A percentile compares a stretch with the other conserved stretches of the same genome.
Conservation (phyloP, 2,797 vertebrate genomes). For the Sus cebifrons region DNA sequence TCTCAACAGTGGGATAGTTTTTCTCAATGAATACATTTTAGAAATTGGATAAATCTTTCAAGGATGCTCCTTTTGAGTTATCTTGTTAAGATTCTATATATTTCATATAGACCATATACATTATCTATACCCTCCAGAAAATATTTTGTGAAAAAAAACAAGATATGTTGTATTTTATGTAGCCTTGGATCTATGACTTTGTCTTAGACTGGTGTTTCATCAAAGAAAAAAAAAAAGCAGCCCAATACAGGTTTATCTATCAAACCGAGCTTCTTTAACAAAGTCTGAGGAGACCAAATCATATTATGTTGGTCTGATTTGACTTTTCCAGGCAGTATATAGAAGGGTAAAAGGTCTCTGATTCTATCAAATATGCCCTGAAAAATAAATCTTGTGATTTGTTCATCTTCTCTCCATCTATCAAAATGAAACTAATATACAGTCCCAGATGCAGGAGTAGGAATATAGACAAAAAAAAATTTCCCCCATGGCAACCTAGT, state of each 20-base stretch:
- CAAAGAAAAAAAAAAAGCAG: conserved; percentile 16
- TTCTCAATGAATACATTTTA: conserved; percentile 64
- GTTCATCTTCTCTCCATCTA: conserved; percentile 83
- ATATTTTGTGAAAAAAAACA: conserved; percentile 62
- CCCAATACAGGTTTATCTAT: conserved; percentile 71
- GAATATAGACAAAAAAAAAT: conserved; percentile 49
- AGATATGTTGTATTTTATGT: conserved; percentile 74
- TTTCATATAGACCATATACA: conserved; percentile 63
- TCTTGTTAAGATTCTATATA: conserved; percentile 64
- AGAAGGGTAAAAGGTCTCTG: conserved; percentile 77
- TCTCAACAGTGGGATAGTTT: conserved; percentile 50
- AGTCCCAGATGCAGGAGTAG: conserved; percentile 64
- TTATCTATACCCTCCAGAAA: conserved; percentile 72
- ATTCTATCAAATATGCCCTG: conserved; percentile 80
- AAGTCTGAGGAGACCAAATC: conserved; percentile 78
- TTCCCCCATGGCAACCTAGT: background rate
- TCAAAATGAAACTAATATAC: conserved; percentile 85
- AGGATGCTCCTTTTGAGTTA: conserved; percentile 56
- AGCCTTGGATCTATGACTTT: conserved; percentile 83
- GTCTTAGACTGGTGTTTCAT: conserved; percentile 71
- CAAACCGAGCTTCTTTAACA: conserved; percentile 76
- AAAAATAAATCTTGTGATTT: conserved; percentile 84
- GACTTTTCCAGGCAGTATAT: conserved; percentile 77
- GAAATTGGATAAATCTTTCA: conserved; percentile 68
- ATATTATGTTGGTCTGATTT: conserved; percentile 78